Conservation (phyloP, 1,140 invertebrate species). For the Lepidurus apus region DNA sequence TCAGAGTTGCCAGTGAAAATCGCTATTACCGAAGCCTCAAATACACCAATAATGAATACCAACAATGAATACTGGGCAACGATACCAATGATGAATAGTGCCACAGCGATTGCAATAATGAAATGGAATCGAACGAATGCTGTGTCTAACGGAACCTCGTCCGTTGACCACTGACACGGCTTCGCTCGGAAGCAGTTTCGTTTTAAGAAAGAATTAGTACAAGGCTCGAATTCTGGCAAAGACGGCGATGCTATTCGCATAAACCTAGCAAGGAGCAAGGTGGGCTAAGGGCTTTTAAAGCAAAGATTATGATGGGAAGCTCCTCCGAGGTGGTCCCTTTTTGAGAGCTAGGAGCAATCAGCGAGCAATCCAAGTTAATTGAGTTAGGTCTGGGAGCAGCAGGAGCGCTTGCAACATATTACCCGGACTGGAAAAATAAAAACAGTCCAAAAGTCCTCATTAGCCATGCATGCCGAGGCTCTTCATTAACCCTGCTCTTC, state of each 20-base stretch:
- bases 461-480: conserved; percentile 1
- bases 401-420: conserved; percentile 17
- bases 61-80: too few relatives aligned
- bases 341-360: conserved; percentile 4
- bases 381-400: conserved; percentile 14
- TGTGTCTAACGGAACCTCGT: too few relatives aligned
- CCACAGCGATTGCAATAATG: too few relatives aligned
- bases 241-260: background rate
- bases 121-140: too few relatives aligned
- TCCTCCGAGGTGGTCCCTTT: conserved; percentile 1
- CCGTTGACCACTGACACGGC: too few relatives aligned
- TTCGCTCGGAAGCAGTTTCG: too few relatives aligned
- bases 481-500: background rate
- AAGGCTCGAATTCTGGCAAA: background rate
- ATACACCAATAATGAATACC: too few relatives aligned
- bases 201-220: too few relatives aligned
- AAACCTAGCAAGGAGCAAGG: background rate
- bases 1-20: too few relatives aligned
- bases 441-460: background rate
- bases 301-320: background rate
- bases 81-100: too few relatives aligned
- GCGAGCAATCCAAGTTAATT: background rate
- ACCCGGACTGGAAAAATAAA: background rate
- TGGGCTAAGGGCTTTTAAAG: background rate
- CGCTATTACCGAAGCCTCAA: too few relatives aligned